Evolutionary conservation across 2,888 invertebrate species (phyloP), one percentile per base, ranked within the genome.

Genomic region (Helicoverpa assulta): DNA sequence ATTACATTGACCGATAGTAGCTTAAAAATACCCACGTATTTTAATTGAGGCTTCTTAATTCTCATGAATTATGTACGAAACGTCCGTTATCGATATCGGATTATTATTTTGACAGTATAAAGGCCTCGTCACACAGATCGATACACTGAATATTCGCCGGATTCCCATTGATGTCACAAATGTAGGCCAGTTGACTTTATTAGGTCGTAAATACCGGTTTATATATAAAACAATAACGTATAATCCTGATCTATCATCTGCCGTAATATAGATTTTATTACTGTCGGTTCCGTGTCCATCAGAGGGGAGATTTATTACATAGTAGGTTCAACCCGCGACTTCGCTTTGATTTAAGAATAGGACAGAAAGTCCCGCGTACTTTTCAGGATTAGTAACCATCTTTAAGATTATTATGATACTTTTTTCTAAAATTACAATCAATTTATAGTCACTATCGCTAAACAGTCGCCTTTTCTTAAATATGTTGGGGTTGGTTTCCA

Each of bases 171-270:
- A 93, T 93, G 91, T 81, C 80, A 65, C 66, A 84, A 90, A 94
- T 93, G 90, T 94, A 93, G 94, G 93, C 88, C 94, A 90, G 78
- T 78, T 80, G 84, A 85, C 81, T 90, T 91, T 91, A 90, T 89
- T 73, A 85, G 74, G 79, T 90, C 88, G 86, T 93, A 90, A 93
- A 91, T 91, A 91, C 89, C 89, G 85, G 87, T 88, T 84, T 72
- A 79, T 81, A 85, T 73, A 78, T 79, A 80, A 86, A 87, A 86
- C 84, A 86, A 85, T 86, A 84, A 58, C 73, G 70, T 76, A 82
- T 84, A 83, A 47, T 47, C 16, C 78, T 80, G 75, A 67, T 74
- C 78, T 76, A 83, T 82, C 67, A 79, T 80, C 71, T 72, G 65
- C 70, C 68, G 62, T 67, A 26, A 73, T 78, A 67, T 47, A 65